Conservation (phyloP, 2,797 vertebrate genomes). For the Enteromius radiatus region DNA sequence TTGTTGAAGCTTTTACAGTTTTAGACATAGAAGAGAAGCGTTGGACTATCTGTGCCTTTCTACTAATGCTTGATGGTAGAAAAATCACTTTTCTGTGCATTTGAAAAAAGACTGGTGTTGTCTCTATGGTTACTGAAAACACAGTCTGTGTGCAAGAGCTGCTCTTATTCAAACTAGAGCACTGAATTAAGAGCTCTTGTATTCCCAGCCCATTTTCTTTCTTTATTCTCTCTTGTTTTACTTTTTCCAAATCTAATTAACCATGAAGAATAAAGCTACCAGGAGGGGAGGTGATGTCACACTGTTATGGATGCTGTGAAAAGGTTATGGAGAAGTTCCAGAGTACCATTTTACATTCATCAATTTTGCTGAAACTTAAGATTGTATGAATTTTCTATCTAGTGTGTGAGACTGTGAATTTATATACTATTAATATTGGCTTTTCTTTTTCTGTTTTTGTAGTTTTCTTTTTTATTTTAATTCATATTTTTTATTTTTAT, state of each 20-base stretch:
- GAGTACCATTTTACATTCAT: neutral
- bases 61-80: neutral
- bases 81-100: constrained; percentile 44
- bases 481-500: neutral
- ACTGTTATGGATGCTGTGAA: constrained; percentile 7
- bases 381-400: neutral
- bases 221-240: constrained; percentile 11
- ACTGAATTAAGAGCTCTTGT: constrained; percentile 48
- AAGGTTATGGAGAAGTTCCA: neutral
- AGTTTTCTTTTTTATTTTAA: neutral
- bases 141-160: constrained; percentile 65
- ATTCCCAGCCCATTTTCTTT: constrained; percentile 53
- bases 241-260: constrained; percentile 39
- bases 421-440: neutral
- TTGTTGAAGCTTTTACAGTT: constrained; percentile 8
- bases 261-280: constrained; percentile 24
- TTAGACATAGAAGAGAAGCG: neutral
- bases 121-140: constrained; percentile 70
- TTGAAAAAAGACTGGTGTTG: constrained; percentile 43
- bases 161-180: constrained; percentile 53
- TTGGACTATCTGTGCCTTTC: neutral
- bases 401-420: neutral
- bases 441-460: neutral
- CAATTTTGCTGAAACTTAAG: neutral
- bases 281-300: constrained; percentile 26